Base-by-base conservation (phyloP, 2,113 vertebrate genomes). In the Caranx melampygus region DNA sequence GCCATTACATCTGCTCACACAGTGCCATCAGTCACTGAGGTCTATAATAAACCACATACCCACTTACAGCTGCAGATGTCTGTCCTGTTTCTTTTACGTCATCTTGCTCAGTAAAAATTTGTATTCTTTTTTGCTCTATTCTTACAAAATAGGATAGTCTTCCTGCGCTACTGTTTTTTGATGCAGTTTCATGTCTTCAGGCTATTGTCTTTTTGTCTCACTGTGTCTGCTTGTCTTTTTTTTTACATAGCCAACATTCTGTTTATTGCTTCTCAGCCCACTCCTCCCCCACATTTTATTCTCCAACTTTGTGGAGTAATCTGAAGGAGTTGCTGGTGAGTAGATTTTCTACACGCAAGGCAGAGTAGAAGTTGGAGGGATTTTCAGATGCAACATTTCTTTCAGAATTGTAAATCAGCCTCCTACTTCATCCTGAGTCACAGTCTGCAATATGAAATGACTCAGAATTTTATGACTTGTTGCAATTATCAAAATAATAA, bases 241-340 rank as follows among this genome's bases (percentile, higher is more conserved):
- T 26, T 81, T 78, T 64, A 76, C 73, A 67, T 35, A 47, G 75
- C 59, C 85, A 90, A 87, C 69, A 83, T 76, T 35, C 79, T 81
- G 79, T 84, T 78, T 78, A 67, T 78, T 89, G 65, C 79, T 65
- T 87, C 51, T 83, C 80, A 59, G 71, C 85, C 76, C 74, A 88
- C 87, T 77, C 89, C 82, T 85, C 84, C 85, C 67, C 79, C 64
- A 81, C 78, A 80, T 71, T 58, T 47, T 72, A 55, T 87, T 69
- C 61, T 76, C 81, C 82, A 87, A 84, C 88, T 79, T 80, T 59
- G 80, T 77, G 78, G 76, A 85, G 77, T 85, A 80, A 90, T 85
- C 78, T 77, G 76, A 68, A 88, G 81, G 61, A 87, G 79, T 69
- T 77, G 52, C 79, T 79, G 67, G 76, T 70, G 79, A 83, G 26